Evolutionary conservation across 2,888 invertebrate species (phyloP), one percentile per base, ranked within the genome.

Genomic region (Coelinius sp.): DNA sequence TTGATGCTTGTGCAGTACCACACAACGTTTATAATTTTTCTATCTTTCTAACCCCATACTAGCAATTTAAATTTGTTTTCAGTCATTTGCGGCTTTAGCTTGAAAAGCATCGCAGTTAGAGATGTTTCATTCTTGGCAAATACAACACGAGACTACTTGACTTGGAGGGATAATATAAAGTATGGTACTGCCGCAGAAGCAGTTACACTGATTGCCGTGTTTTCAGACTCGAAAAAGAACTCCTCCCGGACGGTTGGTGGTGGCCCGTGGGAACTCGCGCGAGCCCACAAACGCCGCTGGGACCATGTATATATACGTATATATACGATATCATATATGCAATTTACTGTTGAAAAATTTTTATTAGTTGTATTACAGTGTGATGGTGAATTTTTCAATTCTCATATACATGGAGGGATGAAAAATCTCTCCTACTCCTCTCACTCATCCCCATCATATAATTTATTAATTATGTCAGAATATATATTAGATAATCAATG

Each of bases 171-270:
- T 78, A 73, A 75, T 75, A 75, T 76, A 76, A 71, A 74, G 77
- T 77, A 77, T 78, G 81, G 80, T 80, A 81, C 78, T 77, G 81
- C 80, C 81, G 82, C 82, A 80, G 82, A 80, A 83, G 85, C 82
- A 82, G 85, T 85, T 86, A 85, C 82, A 82, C 85, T 84, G 86
- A 86, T 85, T 85, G 85, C 86, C 83, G 82, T 84, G 84, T 85
- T 85, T 83, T 85, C 84, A 82, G 82, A 82, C 81, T 85, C 82
- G 82, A 82, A 83, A 63, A 71, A 82, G 82, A 84, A 84, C 84
- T 83, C 82, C 84, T 84, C 83, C 83, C 79, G 82, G 76, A 68
- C 75, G 69, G 74, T 74, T 65, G 71, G 68, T 71, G 70, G 73
- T 76, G 73, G 79, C 82, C 82, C 85, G 85, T 85, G 85, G 85